phyloP scores from a whole-genome alignment of 2,797 vertebrate species.

The Streptopelia turtur region DNA sequence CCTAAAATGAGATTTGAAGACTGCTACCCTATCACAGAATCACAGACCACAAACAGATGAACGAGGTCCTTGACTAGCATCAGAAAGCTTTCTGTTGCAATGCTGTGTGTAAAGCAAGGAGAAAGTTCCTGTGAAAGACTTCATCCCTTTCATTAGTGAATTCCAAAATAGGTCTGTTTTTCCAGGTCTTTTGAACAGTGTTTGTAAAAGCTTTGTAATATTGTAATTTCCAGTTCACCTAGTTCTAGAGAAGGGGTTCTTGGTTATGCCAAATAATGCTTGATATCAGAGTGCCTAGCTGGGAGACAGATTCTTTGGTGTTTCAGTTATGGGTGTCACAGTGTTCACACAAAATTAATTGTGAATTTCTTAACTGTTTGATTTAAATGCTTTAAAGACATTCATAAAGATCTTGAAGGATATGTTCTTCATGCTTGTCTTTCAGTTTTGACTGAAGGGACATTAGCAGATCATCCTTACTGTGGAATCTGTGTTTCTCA shows the following conservation, averaged over 20 bases:
- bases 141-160: neutral
- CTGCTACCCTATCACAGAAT: neutral
- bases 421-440: neutral
- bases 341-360: neutral
- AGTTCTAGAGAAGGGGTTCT: neutral
- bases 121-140: neutral
- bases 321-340: neutral
- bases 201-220: neutral
- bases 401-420: neutral
- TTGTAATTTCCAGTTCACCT: neutral
- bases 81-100: neutral
- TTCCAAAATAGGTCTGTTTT: neutral
- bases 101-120: neutral
- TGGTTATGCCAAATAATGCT: neutral
- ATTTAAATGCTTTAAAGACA: constrained; percentile 9
- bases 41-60: neutral
- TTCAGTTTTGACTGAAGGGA: neutral
- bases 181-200: neutral
- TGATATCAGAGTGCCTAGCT: neutral
- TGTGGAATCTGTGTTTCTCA: neutral
- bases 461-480: neutral
- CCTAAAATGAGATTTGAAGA: neutral
- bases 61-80: neutral
- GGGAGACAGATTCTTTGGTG: neutral
- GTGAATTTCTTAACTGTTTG: neutral